phyloP scores from a whole-genome alignment of 2,797 vertebrate genomes.

The Distichodus sexfasciatus region DNA sequence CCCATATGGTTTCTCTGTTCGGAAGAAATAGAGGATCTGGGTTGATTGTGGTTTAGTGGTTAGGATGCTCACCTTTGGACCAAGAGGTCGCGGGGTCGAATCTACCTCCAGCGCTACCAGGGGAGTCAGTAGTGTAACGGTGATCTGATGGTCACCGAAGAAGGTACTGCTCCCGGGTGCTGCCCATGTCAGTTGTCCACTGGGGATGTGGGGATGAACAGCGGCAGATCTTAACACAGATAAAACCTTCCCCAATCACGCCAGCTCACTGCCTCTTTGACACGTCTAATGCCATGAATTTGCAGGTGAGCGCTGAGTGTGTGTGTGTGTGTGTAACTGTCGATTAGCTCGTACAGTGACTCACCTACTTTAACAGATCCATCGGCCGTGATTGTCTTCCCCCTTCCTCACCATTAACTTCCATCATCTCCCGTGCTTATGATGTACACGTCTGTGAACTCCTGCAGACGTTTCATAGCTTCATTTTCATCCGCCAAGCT shows the following conservation, averaged over 20 bases:
- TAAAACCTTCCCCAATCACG: constrained; percentile 65
- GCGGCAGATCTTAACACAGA: constrained; percentile 46
- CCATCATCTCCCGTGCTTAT: constrained; percentile 66
- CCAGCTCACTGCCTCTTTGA: constrained; percentile 48
- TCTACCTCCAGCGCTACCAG: too few species aligned
- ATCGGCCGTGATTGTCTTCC: constrained; percentile 73
- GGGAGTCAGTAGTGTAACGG: too few species aligned
- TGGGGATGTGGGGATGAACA: too few species aligned
- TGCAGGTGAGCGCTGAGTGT: too few species aligned
- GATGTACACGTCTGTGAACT: constrained; percentile 70
- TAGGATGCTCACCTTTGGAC: too few species aligned
- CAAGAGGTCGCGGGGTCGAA: too few species aligned
- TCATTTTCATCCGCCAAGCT: constrained; percentile 58
- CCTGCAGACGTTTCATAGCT: constrained; percentile 61
- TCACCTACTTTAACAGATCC: constrained; percentile 65
- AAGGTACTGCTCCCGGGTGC: too few species aligned
- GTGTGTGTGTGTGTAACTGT: constrained; percentile 61
- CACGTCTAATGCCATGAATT: constrained; percentile 69
- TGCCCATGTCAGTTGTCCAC: too few species aligned
- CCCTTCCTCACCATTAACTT: constrained; percentile 72
- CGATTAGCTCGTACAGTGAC: constrained; percentile 65
- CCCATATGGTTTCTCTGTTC: not conserved
- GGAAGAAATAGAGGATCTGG: not conserved
- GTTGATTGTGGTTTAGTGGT: too few species aligned
- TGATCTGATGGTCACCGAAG: too few species aligned